Evolutionary conservation across 2,888 invertebrate species (phyloP), one percentile per base, ranked within the genome.

Genomic region (Lamellibrachia columna): DNA sequence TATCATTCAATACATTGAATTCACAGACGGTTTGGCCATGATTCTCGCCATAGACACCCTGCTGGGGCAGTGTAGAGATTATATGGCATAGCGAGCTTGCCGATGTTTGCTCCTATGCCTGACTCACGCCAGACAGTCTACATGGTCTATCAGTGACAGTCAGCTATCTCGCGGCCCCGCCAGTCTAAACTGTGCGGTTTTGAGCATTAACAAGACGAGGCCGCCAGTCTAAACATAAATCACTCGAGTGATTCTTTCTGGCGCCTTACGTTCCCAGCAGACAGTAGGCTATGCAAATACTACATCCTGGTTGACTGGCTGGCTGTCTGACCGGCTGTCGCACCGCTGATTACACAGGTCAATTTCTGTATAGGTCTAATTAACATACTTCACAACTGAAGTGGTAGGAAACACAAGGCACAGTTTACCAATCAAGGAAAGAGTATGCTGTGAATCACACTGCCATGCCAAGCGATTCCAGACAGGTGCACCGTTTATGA

Each of bases 141-240:
- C 75, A 75, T n/a, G n/a, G 75, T 75, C 22, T 75, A 75, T 75
- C 75, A 75, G 75, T 75, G 75, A 75, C 75, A 75, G n/a, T 40
- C 22, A 75, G 22, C 75, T 75, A 75, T 75, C 75, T 75, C 4
- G 22, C n/a, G 75, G 22, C 75, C 75, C 75, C 22, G 75, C 75
- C 75, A 75, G 75, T 15, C 75, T 75, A 75, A 75, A 75, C 75
- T 75, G 75, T 75, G 75, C n/a, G 1, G 22, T 75, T 75, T 15
- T 75, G n/a, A 75, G n/a, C 75, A 75, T 75, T 75, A 75, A 75
- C 22, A 22, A 75, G 75, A 75, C 75, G n/a, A 75, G 75, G 75
- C 75, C 0, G 75, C n/a, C 15, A 75, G 75, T 22, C 75, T 75
- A 75, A 75, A 75, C 75, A 75, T 75, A 75, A 75, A 75, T 75